Base-by-base conservation (phyloP, 1,140 invertebrate genomes). In the Charaxes varanes region DNA sequence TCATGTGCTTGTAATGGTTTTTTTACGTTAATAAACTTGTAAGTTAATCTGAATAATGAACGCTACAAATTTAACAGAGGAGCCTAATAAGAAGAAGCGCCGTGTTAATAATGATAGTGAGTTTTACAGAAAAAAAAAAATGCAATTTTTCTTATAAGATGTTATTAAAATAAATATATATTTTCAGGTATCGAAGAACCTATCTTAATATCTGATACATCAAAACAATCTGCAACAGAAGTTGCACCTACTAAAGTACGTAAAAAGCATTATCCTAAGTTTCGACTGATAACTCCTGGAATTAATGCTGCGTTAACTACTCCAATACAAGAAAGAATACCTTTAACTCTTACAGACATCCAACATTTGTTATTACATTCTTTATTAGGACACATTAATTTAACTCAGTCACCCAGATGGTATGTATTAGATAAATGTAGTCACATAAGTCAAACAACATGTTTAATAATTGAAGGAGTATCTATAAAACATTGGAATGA, bases 361-460 rank as follows among this genome's bases (percentile, higher is more conserved):
- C 94, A 96, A 69, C 90, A 95, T 83, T 83, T 97, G 30, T 60
- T 96, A 2, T 76, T 96, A 56, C 91, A 91, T 70, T 91, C 93
- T 1, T 69, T 94, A 36, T 81, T 93, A 28, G 91, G 90, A 3
- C 88, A 91, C 53, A 76, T 89, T 18, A 90, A 91, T 26, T 89
- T 91, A 11, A 90, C 90, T 40, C 65, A 82, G 24, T 88, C 90
- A 8, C 83, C 87, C 13, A 86, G 94, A 50, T 97, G 95, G 95
- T 96, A 94, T 85, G 76, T 85, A 8, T 70, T 96, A 7, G 89
- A 94, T 31, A 93, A 93, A 72, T 88, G 87, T 48, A 88, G 87
- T 32, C 88, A 86, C 58, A 81, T 96, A 7, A 76, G 85, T 8
- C 90, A 92, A 59, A 91, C 91, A 8, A 87, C 91, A 2, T 88